phyloP scores from a whole-genome alignment of 2,113 vertebrate genomes.

The Caranx ignobilis region DNA sequence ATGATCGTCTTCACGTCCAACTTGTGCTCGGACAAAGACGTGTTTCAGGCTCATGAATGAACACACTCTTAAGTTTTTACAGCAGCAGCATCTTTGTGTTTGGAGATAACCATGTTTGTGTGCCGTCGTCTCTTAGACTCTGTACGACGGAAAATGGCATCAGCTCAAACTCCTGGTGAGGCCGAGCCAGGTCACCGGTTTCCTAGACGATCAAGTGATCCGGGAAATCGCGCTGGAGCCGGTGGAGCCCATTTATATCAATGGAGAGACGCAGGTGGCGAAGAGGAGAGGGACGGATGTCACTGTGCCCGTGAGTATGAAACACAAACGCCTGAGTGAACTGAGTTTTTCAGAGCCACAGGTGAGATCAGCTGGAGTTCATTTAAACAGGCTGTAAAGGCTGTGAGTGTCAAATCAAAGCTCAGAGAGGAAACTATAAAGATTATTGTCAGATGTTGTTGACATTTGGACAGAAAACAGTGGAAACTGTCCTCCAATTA shows the following conservation, averaged over 20 bases:
- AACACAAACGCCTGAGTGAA: neutral
- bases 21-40: neutral
- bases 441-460: neutral
- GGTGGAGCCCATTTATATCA: conserved; percentile 84
- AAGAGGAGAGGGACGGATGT: conserved; percentile 74
- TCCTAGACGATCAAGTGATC: conserved; percentile 79
- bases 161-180: conserved; percentile 85
- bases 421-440: neutral
- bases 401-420: neutral
- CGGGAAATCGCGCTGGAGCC: conserved; percentile 67
- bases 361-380: neutral
- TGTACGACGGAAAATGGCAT: conserved; percentile 83
- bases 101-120: conserved; percentile 1
- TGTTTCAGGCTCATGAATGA: conserved; percentile 3
- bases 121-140: conserved; percentile 39
- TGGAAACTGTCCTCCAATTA: no score
- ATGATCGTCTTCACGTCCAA: conserved; percentile 34
- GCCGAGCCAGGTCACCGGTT: conserved; percentile 67
- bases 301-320: conserved; percentile 79
- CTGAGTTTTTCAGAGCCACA: neutral
- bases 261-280: conserved; percentile 84
- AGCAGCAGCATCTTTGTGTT: neutral
- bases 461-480: neutral
- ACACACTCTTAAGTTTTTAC: neutral
- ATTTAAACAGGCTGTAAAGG: neutral